A percentile compares a stretch with the other conserved stretches of the same genome.
Conservation (phyloP, 2,888 invertebrate species). For the Drosophila sordidula region DNA sequence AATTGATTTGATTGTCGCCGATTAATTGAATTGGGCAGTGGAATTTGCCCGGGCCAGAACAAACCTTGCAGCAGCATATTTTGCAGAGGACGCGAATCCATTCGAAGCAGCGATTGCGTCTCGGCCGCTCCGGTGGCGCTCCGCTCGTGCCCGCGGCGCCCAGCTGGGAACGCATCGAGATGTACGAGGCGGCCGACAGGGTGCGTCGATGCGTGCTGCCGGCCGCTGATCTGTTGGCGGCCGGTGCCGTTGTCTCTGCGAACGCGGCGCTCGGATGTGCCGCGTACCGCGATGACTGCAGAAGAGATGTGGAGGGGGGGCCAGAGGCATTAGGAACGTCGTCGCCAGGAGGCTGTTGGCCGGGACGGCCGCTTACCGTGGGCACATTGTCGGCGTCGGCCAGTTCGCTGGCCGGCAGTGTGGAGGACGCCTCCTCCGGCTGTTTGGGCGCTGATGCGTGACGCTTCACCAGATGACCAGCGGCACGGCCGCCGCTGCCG, state of each 20-base stretch:
- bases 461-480: constrained; percentile 46
- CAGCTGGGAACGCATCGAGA: constrained; percentile 72
- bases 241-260: constrained; percentile 54
- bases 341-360: not conserved
- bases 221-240: constrained; percentile 32
- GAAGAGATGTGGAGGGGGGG: constrained; percentile 22
- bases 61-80: constrained; percentile 75
- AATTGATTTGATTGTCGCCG: constrained; percentile 26
- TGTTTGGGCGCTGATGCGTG: constrained; percentile 8
- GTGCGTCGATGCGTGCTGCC: constrained; percentile 69
- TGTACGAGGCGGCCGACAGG: constrained; percentile 78
- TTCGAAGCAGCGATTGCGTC: constrained; percentile 69
- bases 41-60: constrained; percentile 21
- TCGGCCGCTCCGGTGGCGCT: constrained; percentile 72
- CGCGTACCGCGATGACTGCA: constrained; percentile 66
- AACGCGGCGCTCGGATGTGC: constrained; percentile 70
- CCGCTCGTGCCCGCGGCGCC: constrained; percentile 17
- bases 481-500: not conserved
- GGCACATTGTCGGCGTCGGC: constrained; percentile 73
- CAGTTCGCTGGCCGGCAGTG: constrained; percentile 44
- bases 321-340: not conserved
- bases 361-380: constrained; percentile 59
- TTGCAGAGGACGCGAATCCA: constrained; percentile 67
- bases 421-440: not conserved
- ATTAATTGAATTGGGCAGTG: constrained; percentile 11